Conservation (phyloP, 2,113 vertebrate species). For the Aix galericulata region DNA sequence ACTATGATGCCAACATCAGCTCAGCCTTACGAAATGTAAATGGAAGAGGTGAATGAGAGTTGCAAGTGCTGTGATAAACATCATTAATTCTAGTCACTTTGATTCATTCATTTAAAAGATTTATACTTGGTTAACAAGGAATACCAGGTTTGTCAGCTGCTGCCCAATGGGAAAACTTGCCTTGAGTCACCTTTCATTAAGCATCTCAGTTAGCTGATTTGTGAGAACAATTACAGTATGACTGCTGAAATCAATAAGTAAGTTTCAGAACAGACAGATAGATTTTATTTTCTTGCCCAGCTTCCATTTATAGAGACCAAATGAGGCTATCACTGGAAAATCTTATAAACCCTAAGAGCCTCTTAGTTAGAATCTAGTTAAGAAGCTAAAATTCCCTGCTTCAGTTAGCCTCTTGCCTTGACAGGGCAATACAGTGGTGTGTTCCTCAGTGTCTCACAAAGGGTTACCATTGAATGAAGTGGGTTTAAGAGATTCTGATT, state of each 20-base stretch:
- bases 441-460: not conserved
- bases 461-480: not conserved
- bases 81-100: not conserved
- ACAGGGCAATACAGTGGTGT: fast-evolving
- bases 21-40: not conserved
- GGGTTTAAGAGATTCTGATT: constrained; percentile 19
- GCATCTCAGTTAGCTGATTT: constrained; percentile 31
- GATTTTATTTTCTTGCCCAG: not conserved
- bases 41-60: not conserved
- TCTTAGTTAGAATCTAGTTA: constrained; percentile 3
- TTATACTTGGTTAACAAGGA: constrained; percentile 1
- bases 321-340: not conserved
- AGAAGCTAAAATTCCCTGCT: not conserved
- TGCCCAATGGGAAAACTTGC: not conserved
- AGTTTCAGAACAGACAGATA: constrained; percentile 9
- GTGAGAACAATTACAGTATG: not conserved
- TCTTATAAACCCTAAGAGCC: not conserved
- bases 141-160: not conserved
- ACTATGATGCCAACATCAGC: not conserved
- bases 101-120: not conserved
- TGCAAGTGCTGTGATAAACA: not conserved
- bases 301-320: constrained; percentile 21
- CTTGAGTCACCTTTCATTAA: constrained; percentile 31
- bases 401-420: not conserved
- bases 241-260: constrained; percentile 29